Evolutionary conservation across 2,797 vertebrate genomes (phyloP).

Genomic region (Propithecus perrieri): DNA sequence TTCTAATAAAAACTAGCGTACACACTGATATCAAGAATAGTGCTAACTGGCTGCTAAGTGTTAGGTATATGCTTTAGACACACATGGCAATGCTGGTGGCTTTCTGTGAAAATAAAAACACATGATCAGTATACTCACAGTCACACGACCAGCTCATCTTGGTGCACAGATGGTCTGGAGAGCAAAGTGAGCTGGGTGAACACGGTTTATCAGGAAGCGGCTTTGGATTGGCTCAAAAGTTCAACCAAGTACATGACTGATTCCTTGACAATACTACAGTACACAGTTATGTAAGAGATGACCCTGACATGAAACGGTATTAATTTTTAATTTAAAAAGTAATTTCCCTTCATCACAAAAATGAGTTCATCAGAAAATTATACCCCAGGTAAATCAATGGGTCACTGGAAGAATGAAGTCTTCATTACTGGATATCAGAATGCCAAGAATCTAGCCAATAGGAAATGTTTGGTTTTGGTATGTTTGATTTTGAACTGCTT

Average conservation of each 20-base stretch:
- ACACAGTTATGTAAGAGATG: neutral
- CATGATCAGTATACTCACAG: neutral
- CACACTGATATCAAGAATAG: neutral
- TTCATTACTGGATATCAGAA: neutral
- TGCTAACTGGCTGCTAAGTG: neutral
- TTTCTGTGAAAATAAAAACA: neutral
- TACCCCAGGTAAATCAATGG: neutral
- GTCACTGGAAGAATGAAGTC: neutral
- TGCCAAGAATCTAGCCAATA: neutral
- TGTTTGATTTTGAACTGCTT: constrained; percentile 1
- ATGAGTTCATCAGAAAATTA: neutral
- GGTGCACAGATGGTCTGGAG: neutral
- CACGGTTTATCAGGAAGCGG: neutral
- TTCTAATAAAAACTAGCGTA: neutral
- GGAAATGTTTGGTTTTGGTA: neutral
- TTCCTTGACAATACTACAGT: neutral
- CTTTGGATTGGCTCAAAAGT: neutral
- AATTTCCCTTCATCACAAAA: constrained; percentile 21
- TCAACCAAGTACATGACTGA: neutral
- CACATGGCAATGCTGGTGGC: neutral
- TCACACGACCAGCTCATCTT: neutral
- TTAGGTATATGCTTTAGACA: neutral
- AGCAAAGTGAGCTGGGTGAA: neutral
- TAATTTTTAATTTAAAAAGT: constrained; percentile 24
- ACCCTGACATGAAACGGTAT: neutral